These are phyloP conservation scores for Tachuris rubrigastra DNA, from an alignment of 2,113 vertebrate species.

Conservation along the genomic window DNA sequence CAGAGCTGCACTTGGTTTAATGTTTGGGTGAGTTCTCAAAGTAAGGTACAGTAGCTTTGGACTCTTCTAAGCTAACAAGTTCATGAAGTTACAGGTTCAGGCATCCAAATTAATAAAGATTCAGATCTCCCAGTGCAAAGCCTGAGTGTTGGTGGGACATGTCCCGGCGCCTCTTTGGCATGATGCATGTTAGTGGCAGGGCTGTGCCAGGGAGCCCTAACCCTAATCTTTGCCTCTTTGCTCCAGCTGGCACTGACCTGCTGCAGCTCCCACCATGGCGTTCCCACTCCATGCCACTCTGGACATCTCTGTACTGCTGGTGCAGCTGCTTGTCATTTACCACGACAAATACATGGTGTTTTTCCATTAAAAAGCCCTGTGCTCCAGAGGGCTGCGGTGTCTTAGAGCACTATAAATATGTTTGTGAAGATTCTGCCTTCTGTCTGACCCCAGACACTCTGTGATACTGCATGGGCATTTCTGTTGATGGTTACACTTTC, in stretches of 20 bases:
- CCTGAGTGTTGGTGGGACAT: neutral
- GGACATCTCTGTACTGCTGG: neutral
- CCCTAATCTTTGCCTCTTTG: neutral
- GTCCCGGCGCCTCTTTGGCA: neutral
- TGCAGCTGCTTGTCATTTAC: neutral
- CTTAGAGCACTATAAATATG: conserved; percentile 8
- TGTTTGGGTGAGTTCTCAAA: neutral
- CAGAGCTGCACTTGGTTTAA: neutral
- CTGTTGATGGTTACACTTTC: conserved; percentile 40
- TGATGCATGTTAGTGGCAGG: neutral
- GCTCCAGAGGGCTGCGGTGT: neutral
- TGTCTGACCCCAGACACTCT: conserved; percentile 3
- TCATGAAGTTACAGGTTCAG: neutral
- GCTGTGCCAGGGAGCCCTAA: neutral
- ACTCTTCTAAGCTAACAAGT: too few relatives aligned
- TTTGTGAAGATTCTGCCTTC: neutral
- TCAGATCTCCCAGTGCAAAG: rapidly evolving
- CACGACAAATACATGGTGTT: neutral
- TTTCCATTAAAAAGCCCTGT: neutral
- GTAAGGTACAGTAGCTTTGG: neutral
- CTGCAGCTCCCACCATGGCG: neutral
- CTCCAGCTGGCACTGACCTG: neutral
- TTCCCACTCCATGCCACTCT: rapidly evolving
- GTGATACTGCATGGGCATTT: neutral
- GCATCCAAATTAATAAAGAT: neutral